Evolutionary conservation across 2,888 invertebrate species (phyloP).

Genomic region (Drosophila longiperda): DNA sequence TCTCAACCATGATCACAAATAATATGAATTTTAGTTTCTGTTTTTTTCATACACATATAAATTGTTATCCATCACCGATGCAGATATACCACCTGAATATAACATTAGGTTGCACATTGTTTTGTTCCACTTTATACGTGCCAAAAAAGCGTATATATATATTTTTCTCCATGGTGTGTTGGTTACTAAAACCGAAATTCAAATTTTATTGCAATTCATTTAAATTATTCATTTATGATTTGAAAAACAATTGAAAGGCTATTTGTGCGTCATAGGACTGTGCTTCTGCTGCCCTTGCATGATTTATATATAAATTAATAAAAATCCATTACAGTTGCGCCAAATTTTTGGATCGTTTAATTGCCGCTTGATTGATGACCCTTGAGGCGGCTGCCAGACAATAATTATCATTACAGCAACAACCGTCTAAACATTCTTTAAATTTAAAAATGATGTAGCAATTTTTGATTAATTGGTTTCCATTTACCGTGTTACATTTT

Average conservation of each 20-base stretch:
- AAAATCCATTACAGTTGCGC: conserved; percentile 7
- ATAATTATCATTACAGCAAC: conserved; percentile 26
- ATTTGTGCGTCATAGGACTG: conserved; percentile 42
- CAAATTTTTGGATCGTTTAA: conserved; percentile 44
- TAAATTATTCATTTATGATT: conserved; percentile 71
- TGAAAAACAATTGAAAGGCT: conserved; percentile 52
- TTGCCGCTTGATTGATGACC: conserved; percentile 71
- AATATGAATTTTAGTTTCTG: background rate
- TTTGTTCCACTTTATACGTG: conserved; percentile 30
- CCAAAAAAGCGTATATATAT: conserved; percentile 21
- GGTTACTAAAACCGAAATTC: conserved; percentile 38
- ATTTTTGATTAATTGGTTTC: conserved; percentile 76
- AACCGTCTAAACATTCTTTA: conserved; percentile 58
- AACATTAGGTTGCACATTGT: conserved; percentile 15
- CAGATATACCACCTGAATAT: conserved; percentile 10
- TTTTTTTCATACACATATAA: background rate
- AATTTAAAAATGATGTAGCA: conserved; percentile 78
- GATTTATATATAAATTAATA: conserved; percentile 21
- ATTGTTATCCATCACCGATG: background rate
- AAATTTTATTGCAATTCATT: conserved; percentile 59
- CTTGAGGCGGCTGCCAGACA: conserved; percentile 36
- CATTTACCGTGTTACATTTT: conserved; percentile 58
- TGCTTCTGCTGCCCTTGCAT: background rate
- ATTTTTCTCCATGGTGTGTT: conserved; percentile 10
- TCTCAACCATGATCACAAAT: background rate